Conservation (phyloP, 2,113 vertebrate genomes). For the Uropsilus gracilis region DNA sequence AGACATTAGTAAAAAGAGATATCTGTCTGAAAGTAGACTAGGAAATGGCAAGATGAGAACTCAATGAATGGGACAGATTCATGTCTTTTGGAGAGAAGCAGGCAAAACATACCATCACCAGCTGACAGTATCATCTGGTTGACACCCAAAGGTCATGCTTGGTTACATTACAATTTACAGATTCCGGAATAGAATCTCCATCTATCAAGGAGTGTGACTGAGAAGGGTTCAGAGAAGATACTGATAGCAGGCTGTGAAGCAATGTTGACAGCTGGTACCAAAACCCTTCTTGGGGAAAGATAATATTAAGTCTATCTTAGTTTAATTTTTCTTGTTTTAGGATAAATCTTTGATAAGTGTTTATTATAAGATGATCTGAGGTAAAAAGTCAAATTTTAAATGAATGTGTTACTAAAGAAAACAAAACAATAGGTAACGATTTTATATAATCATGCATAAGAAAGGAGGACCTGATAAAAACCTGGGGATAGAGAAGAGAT, state of each 20-base stretch:
- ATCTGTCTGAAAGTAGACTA: neutral
- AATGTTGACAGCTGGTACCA: slow-evolving; percentile 12
- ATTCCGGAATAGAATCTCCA: neutral
- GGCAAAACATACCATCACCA: neutral
- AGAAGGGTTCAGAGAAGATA: neutral
- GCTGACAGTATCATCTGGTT: neutral
- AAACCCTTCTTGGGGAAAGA: neutral
- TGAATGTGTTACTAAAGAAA: neutral
- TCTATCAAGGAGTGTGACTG: neutral
- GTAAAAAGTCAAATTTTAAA: slow-evolving; percentile 4
- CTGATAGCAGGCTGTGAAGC: neutral
- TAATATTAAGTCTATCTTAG: neutral
- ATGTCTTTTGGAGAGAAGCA: neutral
- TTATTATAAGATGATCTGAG: neutral
- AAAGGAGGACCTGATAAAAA: neutral
- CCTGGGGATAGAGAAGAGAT: fast-evolving
- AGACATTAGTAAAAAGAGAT: neutral
- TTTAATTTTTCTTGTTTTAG: neutral
- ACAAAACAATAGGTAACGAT: neutral
- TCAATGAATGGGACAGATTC: neutral
- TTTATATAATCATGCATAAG: neutral
- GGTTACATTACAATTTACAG: slow-evolving; percentile 14
- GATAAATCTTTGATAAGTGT: slow-evolving; percentile 10
- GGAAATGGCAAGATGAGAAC: neutral
- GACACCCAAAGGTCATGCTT: neutral